Conservation (phyloP, 2,797 vertebrate species). For the Melopsittacus undulatus region DNA sequence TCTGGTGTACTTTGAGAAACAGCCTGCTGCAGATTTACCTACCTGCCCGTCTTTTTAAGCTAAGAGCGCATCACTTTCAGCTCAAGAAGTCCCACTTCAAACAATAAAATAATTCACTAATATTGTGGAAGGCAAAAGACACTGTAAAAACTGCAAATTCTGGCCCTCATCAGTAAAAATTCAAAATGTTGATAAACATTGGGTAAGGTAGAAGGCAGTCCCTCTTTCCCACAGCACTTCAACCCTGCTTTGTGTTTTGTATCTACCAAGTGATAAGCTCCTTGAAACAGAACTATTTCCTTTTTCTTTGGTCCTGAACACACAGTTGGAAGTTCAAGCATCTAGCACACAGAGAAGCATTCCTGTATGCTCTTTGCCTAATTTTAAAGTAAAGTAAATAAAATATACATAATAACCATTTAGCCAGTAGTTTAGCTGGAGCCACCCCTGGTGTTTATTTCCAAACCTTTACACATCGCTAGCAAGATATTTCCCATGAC, state of each 20-base stretch:
- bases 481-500: background rate
- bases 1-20: background rate
- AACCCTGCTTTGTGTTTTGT: background rate
- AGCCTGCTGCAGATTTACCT: background rate
- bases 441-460: constrained; percentile 33
- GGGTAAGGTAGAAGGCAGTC: background rate
- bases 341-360: background rate
- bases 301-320: constrained; percentile 46
- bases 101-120: background rate
- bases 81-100: background rate
- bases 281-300: constrained; percentile 21
- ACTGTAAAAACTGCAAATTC: background rate
- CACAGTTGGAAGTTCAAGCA: constrained; percentile 29
- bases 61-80: background rate
- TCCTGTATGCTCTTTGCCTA: constrained; percentile 7
- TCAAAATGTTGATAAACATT: background rate
- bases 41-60: background rate
- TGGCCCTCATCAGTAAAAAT: background rate
- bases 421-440: background rate
- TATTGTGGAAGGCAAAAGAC: background rate
- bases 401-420: constrained; percentile 40
- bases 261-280: constrained; percentile 18
- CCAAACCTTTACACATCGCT: constrained; percentile 38
- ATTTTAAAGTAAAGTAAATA: constrained; percentile 47
- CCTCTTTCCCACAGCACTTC: constrained; percentile 9